Base-by-base conservation (phyloP, 2,888 invertebrate genomes). In the Hirtodrosophila confusa region DNA sequence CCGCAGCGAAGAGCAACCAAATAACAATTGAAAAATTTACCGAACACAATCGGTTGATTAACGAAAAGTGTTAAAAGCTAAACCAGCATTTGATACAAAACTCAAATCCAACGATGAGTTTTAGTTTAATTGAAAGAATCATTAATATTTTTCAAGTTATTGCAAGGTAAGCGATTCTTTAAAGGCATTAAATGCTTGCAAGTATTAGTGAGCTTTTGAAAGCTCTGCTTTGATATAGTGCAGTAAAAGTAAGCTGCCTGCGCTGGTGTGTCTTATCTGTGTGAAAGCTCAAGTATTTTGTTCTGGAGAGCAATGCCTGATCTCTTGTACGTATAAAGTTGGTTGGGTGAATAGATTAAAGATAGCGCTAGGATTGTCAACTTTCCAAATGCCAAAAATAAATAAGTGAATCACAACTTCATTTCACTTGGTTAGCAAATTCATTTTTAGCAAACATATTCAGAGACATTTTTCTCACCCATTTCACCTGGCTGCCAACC, bases 331-430 rank as follows among this genome's bases (percentile, higher is more conserved):
- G 17, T 17, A 9, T 29, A 10, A 23, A 36, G 44, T 63, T 44
- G 9, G 9, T 12, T 11, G 40, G 11, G 23, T n/a, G 39, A 39
- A 11, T 41, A 10, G 17, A 51, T 39, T 44, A 31, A 47, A 60
- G 69, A 63, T 62, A 54, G 61, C 61, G 64, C 56, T 78, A 62
- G 74, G 64, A 67, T 63, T 69, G 85, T 68, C 56, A 58, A 63
- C 85, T 85, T 84, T 78, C 75, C 37, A 86, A 86, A 80, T 73
- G 62, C 55, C 82, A 71, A 57, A 75, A 65, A 66, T 55, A 69
- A 58, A 75, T 57, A 56, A 57, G 47, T 35, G 67, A 65, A 53
- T 65, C 77, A 88, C 86, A 86, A 80, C 68, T 86, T 72, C 47
- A 88, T 88, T 84, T 84, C 70, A 72, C 86, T 56, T 70, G 68